These are phyloP conservation scores for Drosophila subsilvestris DNA, from an alignment of 2,888 invertebrate species.

Conservation along the genomic window DNA sequence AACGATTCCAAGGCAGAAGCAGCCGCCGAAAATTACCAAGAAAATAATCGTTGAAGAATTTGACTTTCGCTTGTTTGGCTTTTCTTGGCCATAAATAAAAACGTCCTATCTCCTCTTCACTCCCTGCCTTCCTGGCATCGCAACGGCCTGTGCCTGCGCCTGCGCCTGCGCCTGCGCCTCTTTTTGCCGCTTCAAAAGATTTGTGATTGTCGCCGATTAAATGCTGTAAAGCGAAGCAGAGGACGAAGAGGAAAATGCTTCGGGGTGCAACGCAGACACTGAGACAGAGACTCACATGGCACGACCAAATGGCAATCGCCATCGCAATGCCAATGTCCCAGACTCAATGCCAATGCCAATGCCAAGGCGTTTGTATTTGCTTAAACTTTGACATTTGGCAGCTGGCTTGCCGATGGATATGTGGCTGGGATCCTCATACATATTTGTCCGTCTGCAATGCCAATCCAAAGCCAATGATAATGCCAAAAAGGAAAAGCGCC, in stretches of 20 bases:
- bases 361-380: constrained; percentile 66
- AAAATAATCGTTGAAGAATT: constrained; percentile 75
- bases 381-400: constrained; percentile 78
- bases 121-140: constrained; percentile 1
- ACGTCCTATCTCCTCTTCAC: constrained; percentile 26
- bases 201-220: constrained; percentile 79
- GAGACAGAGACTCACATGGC: constrained; percentile 41
- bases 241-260: constrained; percentile 50
- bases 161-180: not conserved
- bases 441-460: constrained; percentile 32
- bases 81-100: constrained; percentile 73
- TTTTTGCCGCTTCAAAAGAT: constrained; percentile 51
- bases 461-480: constrained; percentile 27
- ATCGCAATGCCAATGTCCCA: constrained; percentile 32
- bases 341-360: constrained; percentile 18
- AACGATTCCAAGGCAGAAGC: constrained; percentile 67
- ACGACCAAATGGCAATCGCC: constrained; percentile 49
- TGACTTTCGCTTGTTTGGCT: constrained; percentile 76
- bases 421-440: constrained; percentile 38
- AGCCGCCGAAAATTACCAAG: constrained; percentile 58
- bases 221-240: constrained; percentile 63
- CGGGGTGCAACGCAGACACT: constrained; percentile 62
- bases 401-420: constrained; percentile 58
- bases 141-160: not conserved
- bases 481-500: constrained; percentile 69